These are phyloP conservation scores for Lagopus leucura DNA, from an alignment of 2,113 vertebrate species.

Conservation along the genomic window DNA sequence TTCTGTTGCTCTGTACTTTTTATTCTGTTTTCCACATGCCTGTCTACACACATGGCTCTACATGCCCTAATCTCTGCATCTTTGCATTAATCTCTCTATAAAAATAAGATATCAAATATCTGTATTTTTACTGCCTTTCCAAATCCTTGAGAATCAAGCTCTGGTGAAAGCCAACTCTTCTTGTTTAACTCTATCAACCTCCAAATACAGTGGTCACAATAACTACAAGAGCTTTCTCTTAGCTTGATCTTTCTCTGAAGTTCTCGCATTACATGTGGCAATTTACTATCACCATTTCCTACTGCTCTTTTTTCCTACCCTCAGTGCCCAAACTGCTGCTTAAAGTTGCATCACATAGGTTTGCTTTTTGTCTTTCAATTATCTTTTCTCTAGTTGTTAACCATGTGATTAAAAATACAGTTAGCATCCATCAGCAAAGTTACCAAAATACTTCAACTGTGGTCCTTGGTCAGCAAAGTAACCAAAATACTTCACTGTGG, in stretches of 20 bases:
- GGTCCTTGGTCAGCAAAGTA: not conserved
- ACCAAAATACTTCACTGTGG: not conserved
- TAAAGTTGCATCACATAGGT: not conserved
- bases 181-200: not conserved
- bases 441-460: not conserved
- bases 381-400: not conserved
- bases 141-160: not conserved
- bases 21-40: not conserved
- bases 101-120: not conserved
- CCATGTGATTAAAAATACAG: not conserved
- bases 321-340: not conserved
- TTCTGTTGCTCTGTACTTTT: not conserved
- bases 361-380: not conserved
- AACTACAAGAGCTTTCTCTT: not conserved
- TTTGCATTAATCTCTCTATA: accelerated
- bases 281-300: not conserved
- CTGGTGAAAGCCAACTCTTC: not conserved
- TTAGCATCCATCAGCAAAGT: not conserved
- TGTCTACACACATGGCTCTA: not conserved
- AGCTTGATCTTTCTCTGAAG: not conserved
- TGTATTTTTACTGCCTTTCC: not conserved
- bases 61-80: not conserved
- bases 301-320: not conserved
- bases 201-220: not conserved
- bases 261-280: not conserved